These are phyloP conservation scores for Drosophila melanocephala DNA, from an alignment of 2,888 invertebrate species.

Conservation along the genomic window DNA sequence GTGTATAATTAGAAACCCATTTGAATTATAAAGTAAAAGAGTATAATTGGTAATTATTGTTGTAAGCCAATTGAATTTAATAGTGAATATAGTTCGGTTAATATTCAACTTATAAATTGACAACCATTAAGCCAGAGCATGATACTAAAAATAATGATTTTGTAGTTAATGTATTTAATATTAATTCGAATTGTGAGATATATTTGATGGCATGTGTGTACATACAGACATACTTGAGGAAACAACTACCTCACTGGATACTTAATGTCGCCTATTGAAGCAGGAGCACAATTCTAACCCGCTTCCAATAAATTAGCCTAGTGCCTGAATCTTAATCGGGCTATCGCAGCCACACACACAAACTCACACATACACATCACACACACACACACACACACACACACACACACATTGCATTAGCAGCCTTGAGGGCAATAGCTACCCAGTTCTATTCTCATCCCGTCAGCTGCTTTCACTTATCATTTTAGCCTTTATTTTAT, in stretches of 20 bases:
- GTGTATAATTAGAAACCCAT: constrained; percentile 5
- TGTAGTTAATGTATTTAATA: not conserved
- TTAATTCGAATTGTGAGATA: not conserved
- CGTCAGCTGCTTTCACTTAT: constrained; percentile 67
- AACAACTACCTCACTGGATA: not conserved
- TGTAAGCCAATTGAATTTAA: not conserved
- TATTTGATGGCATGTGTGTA: not conserved
- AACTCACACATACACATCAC: not conserved
- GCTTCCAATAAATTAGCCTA: constrained; percentile 9
- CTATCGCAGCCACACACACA: constrained; percentile 3
- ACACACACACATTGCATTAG: constrained; percentile 1
- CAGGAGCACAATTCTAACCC: not conserved
- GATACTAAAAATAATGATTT: not conserved
- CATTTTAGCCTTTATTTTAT: constrained; percentile 73
- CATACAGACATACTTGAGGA: not conserved
- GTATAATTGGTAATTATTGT: not conserved
- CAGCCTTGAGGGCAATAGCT: constrained; percentile 2
- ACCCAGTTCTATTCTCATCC: constrained; percentile 13
- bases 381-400: not conserved
- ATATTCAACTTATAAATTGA: not conserved
- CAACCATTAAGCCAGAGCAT: not conserved
- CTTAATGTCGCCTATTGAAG: not conserved
- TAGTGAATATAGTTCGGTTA: not conserved
- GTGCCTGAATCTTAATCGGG: constrained; percentile 25
- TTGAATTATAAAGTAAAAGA: not conserved